Conservation (phyloP, 1,140 invertebrate species). For the Dufourea novaeangliae region DNA sequence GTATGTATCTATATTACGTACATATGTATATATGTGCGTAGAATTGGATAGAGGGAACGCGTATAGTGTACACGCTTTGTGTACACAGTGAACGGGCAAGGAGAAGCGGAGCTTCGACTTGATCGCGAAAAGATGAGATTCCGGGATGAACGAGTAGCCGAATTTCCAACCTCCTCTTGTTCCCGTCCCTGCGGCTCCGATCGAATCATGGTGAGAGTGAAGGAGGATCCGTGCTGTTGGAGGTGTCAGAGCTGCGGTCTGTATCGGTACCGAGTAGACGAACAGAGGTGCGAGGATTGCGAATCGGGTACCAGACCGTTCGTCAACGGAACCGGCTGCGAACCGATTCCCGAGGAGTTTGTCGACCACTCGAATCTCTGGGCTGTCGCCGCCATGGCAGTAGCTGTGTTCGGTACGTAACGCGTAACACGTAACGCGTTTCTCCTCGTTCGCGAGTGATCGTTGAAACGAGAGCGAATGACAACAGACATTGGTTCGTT, state of each 20-base stretch:
- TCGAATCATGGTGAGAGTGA: conserved; percentile 80
- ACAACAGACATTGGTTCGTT: too few species aligned
- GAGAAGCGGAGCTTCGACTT: conserved; percentile 68
- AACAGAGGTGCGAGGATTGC: conserved; percentile 85
- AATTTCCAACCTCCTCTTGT: conserved; percentile 80
- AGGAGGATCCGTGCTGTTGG: conserved; percentile 84
- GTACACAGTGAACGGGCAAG: conserved; percentile 76
- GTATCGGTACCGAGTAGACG: conserved; percentile 84
- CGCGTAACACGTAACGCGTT: too few species aligned
- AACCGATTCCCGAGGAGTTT: conserved; percentile 81
- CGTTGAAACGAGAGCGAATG: too few species aligned
- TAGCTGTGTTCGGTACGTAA: conserved; percentile 67
- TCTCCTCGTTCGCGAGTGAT: too few species aligned
- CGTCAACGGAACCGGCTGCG: conserved; percentile 77
- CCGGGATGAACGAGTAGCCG: conserved; percentile 37
- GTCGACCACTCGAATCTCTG: conserved; percentile 83
- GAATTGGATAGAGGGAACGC: too few species aligned
- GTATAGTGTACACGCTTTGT: too few species aligned
- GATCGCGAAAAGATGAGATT: conserved; percentile 72
- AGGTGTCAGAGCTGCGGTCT: conserved; percentile 84
- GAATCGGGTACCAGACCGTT: conserved; percentile 78
- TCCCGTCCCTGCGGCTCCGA: conserved; percentile 78
- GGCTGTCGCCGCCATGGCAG: conserved; percentile 83
- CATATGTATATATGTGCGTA: too few species aligned
- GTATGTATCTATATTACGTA: too few species aligned